These are phyloP conservation scores for Hedychridium roseum DNA, from an alignment of 2,888 invertebrate genomes.

Conservation along the genomic window DNA sequence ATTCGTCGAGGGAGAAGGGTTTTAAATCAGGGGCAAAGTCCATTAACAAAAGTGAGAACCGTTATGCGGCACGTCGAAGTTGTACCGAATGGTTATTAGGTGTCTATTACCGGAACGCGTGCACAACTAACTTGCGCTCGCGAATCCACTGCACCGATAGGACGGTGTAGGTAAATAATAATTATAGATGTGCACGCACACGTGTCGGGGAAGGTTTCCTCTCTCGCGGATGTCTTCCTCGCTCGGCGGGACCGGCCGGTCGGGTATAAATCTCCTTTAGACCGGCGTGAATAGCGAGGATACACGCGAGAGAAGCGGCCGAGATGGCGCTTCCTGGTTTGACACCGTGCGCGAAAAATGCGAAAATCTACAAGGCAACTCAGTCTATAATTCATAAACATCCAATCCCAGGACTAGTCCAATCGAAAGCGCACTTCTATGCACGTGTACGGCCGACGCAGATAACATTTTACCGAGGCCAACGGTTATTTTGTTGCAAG, in stretches of 20 bases:
- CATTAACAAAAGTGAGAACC: no score
- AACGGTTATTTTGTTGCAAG: no score
- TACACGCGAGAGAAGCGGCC: background rate
- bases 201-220: slow-evolving; percentile 17
- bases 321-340: slow-evolving; percentile 34
- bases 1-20: no score
- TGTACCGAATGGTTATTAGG: slow-evolving; percentile 20
- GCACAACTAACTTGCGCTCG: slow-evolving; percentile 7
- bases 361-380: slow-evolving; percentile 25
- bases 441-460: background rate
- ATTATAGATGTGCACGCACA: background rate
- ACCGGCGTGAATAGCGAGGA: slow-evolving; percentile 31
- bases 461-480: no score
- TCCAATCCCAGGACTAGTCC: slow-evolving; percentile 20
- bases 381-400: slow-evolving; percentile 37
- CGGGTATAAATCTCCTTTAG: slow-evolving; percentile 39
- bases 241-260: slow-evolving; percentile 8
- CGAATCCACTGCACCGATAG: slow-evolving; percentile 7
- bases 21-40: no score
- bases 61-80: slow-evolving; percentile 17
- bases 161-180: background rate
- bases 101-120: slow-evolving; percentile 15
- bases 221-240: no score
- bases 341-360: slow-evolving; percentile 25
- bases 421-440: background rate